Evolutionary conservation across 1,140 invertebrate genomes (phyloP).

Genomic region (Druon quercuslanigerum): DNA sequence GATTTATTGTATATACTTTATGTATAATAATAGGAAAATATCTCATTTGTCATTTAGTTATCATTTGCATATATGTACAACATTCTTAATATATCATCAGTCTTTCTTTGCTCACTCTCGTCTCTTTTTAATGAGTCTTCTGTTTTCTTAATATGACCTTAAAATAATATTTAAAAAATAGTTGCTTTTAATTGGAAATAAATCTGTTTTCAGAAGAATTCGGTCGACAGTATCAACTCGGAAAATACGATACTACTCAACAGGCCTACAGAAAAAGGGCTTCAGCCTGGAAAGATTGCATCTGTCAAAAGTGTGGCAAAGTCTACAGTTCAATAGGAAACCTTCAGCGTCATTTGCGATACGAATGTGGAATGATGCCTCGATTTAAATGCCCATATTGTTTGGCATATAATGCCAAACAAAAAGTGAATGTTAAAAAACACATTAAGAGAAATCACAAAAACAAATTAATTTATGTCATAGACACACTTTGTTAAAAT

Average conservation of each 20-base stretch:
- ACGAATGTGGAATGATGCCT: conserved; percentile 73
- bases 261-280: background rate
- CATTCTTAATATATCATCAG: too few relatives aligned
- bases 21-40: too few relatives aligned
- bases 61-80: too few relatives aligned
- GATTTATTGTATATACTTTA: too few relatives aligned
- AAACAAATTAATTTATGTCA: background rate
- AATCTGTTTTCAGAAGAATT: background rate
- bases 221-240: background rate
- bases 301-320: conserved; percentile 68
- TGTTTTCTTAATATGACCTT: background rate
- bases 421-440: conserved; percentile 2
- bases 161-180: background rate
- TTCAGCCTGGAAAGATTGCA: background rate
- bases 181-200: background rate
- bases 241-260: background rate
- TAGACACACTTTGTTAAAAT: background rate
- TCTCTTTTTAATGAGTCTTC: background rate
- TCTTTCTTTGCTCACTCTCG: too few relatives aligned
- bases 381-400: conserved; percentile 71
- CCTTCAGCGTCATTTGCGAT: conserved; percentile 69
- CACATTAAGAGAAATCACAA: background rate
- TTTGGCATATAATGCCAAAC: background rate
- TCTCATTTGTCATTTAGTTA: too few relatives aligned
- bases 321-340: conserved; percentile 66